Percentiles rank a stretch among this genome's conserved stretches.
Evolutionary conservation across 2,113 vertebrate genomes (phyloP).

Genomic region (Micromys minutus): DNA sequence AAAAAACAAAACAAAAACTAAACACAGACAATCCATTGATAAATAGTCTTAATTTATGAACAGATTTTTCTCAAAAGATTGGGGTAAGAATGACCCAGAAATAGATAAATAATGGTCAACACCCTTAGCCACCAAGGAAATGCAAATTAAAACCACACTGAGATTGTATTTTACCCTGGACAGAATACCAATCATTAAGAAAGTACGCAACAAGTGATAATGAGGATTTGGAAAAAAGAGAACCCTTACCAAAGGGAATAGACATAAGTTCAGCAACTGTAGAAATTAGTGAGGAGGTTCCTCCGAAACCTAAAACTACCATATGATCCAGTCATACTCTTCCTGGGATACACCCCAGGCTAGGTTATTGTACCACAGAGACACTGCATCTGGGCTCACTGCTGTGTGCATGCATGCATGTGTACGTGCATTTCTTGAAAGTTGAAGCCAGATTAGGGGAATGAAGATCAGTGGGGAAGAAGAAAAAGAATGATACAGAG

Average conservation of each 20-base stretch:
- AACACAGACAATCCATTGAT: neutral
- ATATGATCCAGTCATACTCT: neutral
- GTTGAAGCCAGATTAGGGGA: neutral
- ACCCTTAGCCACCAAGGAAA: neutral
- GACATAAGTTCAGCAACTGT: neutral
- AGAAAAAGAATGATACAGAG: neutral
- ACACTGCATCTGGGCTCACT: neutral
- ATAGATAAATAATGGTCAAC: neutral
- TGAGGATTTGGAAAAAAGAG: neutral
- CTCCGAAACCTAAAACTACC: neutral
- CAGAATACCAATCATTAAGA: neutral
- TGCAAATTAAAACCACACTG: neutral
- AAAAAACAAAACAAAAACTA: neutral
- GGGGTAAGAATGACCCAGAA: neutral
- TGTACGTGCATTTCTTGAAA: neutral
- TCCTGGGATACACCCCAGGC: neutral
- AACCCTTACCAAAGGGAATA: neutral
- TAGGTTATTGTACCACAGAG: neutral
- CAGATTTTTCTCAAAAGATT: neutral
- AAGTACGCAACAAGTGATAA: neutral
- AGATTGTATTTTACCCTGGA: neutral
- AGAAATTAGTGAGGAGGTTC: neutral
- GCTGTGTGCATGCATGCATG: neutral
- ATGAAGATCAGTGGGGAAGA: neutral
- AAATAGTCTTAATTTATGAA: neutral